Evolutionary conservation across 2,888 invertebrate genomes (phyloP), one percentile per base, ranked within the genome.

Genomic region (Hirtodrosophila cameraria): DNA sequence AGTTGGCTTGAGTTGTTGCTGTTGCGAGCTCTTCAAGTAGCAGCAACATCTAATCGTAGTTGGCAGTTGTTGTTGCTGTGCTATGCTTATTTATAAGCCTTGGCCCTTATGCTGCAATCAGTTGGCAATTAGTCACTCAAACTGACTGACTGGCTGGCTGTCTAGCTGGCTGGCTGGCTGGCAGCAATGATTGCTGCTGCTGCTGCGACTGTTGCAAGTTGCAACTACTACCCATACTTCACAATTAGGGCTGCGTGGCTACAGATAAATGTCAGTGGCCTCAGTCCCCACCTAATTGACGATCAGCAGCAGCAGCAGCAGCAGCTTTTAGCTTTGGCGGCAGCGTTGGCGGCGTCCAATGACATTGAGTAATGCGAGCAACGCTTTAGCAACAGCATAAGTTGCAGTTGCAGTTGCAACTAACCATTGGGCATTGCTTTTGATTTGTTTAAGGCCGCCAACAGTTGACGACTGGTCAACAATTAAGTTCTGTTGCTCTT

Each of bases 331-430:
- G 64, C 75, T 71, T 71, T 74, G 68, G 74, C 77, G 73, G 60
- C 76, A 66, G 77, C 77, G 74, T 75, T 73, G 75, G 74, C 74
- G 72, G 76, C 76, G 39, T 53, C 49, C 76, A 68, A 58, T 82
- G 81, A 82, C 81, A 82, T 85, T 86, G 87, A 82, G 86, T 86
- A 82, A 82, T 82, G 87, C 67, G 77, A 64, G 67, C 75, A 63
- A 68, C 62, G 69, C 74, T 73, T 74, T 61, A 62, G 28, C 33
- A 35, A 36, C 49, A 39, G 20, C 49, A 43, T 8, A 42, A 31
- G 20, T 15, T 16, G 45, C 45, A 15, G 35, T 38, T 33, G 23
- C 43, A 41, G 43, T 35, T 35, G 43, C 54, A 66, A 41, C 59
- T 63, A 58, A 42, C 59, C 60, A 59, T 36, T 61, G 62, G 67